These are phyloP conservation scores for Anisognathus igniventris DNA, from an alignment of 2,797 vertebrate species.

Conservation along the genomic window DNA sequence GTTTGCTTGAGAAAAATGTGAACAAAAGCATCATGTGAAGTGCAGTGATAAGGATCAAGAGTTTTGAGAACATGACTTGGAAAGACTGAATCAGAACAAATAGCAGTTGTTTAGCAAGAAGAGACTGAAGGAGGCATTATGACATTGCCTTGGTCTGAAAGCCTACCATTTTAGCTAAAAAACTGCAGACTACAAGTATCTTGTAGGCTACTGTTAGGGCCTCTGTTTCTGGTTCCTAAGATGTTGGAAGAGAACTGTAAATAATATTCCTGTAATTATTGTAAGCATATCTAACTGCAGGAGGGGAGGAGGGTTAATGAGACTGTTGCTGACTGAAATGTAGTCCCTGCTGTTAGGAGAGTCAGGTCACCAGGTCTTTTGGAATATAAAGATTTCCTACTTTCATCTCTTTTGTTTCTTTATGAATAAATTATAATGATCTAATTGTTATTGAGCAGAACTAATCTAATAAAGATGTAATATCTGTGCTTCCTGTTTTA, in stretches of 20 bases:
- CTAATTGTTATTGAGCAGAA: conserved; percentile 4
- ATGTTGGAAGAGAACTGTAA: not conserved
- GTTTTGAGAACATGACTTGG: not conserved
- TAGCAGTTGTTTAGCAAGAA: not conserved
- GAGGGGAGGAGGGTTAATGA: not conserved
- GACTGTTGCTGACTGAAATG: not conserved
- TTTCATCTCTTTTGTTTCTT: not conserved
- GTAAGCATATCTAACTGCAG: not conserved
- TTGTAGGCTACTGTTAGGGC: not conserved
- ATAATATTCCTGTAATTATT: not conserved
- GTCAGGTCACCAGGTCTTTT: not conserved
- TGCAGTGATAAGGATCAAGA: not conserved
- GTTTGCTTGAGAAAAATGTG: not conserved
- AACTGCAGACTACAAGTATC: not conserved
- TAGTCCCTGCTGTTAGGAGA: not conserved
- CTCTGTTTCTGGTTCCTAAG: not conserved
- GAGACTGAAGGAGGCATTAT: not conserved
- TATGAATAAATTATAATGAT: not conserved
- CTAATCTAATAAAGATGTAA: not conserved
- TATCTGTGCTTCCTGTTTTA: not conserved
- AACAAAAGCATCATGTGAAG: not conserved
- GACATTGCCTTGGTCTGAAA: not conserved
- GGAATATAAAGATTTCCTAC: not conserved
- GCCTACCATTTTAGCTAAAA: not conserved
- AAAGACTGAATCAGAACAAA: not conserved